These are phyloP conservation scores for Antechinus stuartii DNA, from an alignment of 2,113 vertebrate species.

Conservation along the genomic window DNA sequence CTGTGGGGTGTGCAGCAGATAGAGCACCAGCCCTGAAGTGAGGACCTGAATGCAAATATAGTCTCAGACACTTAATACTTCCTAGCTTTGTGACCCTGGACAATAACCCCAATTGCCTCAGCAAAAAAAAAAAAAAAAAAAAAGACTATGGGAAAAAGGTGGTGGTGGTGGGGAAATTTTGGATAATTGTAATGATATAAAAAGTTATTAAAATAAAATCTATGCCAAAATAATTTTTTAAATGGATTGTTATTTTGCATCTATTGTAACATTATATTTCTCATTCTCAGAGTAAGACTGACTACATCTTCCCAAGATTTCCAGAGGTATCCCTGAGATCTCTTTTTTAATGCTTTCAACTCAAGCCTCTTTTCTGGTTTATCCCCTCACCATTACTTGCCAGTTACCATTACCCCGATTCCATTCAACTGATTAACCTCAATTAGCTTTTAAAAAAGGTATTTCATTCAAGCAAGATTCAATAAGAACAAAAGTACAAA, in stretches of 20 bases:
- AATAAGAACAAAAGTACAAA: not conserved
- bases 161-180: too few relatives aligned
- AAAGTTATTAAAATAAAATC: not conserved
- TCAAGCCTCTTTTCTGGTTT: not conserved
- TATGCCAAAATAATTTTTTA: not conserved
- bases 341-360: not conserved
- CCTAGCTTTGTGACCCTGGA: too few relatives aligned
- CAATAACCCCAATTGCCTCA: too few relatives aligned
- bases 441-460: not conserved
- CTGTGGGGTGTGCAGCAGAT: too few relatives aligned
- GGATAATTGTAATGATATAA: too few relatives aligned
- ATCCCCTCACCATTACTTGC: not conserved
- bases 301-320: not conserved
- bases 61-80: too few relatives aligned
- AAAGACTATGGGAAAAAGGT: too few relatives aligned
- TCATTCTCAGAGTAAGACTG: not conserved
- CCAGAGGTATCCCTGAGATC: not conserved
- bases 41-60: too few relatives aligned
- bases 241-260: not conserved
- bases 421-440: not conserved
- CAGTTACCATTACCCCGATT: not conserved
- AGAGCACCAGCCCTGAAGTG: too few relatives aligned
- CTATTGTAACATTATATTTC: not conserved
- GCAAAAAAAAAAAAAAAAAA: too few relatives aligned
- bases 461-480: not conserved